A percentile compares a stretch with the other conserved stretches of the same genome.
Conservation (phyloP, 2,113 vertebrate genomes). For the Steatornis caripensis region DNA sequence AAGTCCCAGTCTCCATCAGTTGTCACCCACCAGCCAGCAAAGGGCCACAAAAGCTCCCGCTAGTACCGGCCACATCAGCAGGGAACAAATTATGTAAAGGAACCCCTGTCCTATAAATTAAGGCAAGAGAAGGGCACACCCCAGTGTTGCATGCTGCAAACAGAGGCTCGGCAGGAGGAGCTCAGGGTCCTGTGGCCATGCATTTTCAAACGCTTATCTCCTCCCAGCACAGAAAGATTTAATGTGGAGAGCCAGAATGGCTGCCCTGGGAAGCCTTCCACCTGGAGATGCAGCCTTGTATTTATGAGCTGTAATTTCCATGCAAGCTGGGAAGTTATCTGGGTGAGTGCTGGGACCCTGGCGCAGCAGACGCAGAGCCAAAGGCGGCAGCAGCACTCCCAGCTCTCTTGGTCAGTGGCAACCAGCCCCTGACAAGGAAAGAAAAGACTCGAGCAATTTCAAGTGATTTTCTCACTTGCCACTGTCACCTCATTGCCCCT, state of each 20-base stretch:
- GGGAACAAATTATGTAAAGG: background rate
- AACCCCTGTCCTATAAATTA: background rate
- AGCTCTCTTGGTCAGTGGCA: background rate
- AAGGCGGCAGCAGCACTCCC: background rate
- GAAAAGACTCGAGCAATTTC: background rate
- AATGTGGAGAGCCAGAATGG: background rate
- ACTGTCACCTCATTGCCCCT: rapidly evolving
- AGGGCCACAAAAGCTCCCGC: background rate
- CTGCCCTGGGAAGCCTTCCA: background rate
- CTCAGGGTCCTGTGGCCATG: background rate
- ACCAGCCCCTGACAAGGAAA: background rate
- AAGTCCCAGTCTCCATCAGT: background rate
- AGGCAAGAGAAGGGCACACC: background rate
- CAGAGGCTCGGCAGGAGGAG: background rate
- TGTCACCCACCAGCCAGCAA: background rate
- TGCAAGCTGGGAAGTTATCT: background rate
- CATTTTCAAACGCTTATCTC: background rate
- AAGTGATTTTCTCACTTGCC: background rate
- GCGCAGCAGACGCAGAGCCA: background rate
- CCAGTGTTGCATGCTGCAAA: background rate
- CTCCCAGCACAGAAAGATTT: background rate
- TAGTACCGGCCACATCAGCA: background rate
- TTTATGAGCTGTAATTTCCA: background rate
- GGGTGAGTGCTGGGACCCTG: background rate
- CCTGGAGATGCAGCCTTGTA: background rate